Evolutionary conservation across 2,797 vertebrate species (phyloP).

Genomic region (Sebastes glaucus): DNA sequence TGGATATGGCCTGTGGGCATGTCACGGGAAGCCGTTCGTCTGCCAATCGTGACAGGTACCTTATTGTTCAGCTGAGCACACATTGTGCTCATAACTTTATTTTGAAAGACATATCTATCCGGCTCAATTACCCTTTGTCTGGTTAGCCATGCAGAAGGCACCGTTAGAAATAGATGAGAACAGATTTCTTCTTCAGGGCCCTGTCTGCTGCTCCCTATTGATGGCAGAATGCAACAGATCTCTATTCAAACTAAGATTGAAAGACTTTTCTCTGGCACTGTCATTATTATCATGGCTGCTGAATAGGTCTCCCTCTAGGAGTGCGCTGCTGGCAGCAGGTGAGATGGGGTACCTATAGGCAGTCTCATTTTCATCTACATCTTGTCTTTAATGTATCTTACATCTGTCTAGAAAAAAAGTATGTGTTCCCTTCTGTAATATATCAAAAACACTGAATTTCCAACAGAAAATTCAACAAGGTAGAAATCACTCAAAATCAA

Average conservation of each 20-base stretch:
- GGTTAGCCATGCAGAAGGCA: conserved; percentile 59
- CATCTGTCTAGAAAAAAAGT: background rate
- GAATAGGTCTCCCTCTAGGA: conserved; percentile 24
- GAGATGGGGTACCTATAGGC: background rate
- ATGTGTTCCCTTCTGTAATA: background rate
- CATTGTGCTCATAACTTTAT: conserved; percentile 72
- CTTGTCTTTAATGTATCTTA: conserved; percentile 18
- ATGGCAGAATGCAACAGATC: conserved; percentile 42
- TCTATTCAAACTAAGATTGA: conserved; percentile 46
- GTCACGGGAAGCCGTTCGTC: conserved; percentile 65
- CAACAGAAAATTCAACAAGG: background rate
- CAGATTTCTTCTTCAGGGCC: conserved; percentile 46
- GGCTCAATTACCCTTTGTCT: conserved; percentile 72
- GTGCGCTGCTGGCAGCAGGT: background rate
- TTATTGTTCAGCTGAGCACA: conserved; percentile 73
- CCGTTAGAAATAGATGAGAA: conserved; percentile 54
- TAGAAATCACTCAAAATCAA: background rate
- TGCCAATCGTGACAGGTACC: conserved; percentile 72
- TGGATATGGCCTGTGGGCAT: conserved; percentile 65
- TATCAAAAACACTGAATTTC: background rate
- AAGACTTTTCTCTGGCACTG: conserved; percentile 26
- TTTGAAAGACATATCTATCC: conserved; percentile 74
- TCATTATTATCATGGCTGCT: conserved; percentile 46
- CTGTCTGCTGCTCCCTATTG: conserved; percentile 11
- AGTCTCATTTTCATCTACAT: conserved; percentile 21